Base-by-base conservation (phyloP, 2,113 vertebrate genomes). In the Dasyprocta punctata region DNA sequence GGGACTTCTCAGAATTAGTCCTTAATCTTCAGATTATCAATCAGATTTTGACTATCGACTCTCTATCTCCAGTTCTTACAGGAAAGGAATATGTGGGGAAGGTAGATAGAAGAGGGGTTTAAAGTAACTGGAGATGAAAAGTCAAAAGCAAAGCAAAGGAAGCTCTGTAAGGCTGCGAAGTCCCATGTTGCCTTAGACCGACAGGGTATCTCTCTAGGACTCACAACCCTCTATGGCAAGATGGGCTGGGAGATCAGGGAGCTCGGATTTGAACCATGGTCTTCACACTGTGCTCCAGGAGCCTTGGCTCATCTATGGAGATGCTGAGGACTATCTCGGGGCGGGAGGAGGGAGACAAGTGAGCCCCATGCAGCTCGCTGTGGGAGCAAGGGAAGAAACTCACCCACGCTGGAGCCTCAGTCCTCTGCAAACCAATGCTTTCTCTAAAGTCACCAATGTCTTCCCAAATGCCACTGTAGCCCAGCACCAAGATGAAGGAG, bases 141-240 rank as follows among this genome's bases (percentile, higher is more conserved):
- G 63, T 56, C 54, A 78, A 84, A 94, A 75, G 38, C 63, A 95
- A 95, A 94, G 44, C 65, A 71, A 60, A 83, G 16, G n/a, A 49
- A 63, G 61, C 69, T 10, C 41, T 41, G 44, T 14, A 22, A 67
- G 22, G 69, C 41, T 41, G 33, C 16, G 41, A 0, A 13, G 54
- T 30, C 52, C 65, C 5, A 3, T 60, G 73, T 85, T 38, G 30
- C 85, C 86, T 63, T 65, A 52, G 4, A 28, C 26, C 44, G 67
- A 41, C 36, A 63, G 82, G 1, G 2, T 28, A 54, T 41, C 71
- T 92, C 65, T 63, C 47, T 58, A 30, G 49, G 58, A 77, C 82
- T 89, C 52, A 87, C 41, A 75, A 82, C 82, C 86, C 61, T 85
- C 63, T 24, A 3, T 14, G 47, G 13, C 10, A 67, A 73, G 8